Evolutionary conservation across 2,113 vertebrate species (phyloP).

Genomic region (Amblyornis subalaris): DNA sequence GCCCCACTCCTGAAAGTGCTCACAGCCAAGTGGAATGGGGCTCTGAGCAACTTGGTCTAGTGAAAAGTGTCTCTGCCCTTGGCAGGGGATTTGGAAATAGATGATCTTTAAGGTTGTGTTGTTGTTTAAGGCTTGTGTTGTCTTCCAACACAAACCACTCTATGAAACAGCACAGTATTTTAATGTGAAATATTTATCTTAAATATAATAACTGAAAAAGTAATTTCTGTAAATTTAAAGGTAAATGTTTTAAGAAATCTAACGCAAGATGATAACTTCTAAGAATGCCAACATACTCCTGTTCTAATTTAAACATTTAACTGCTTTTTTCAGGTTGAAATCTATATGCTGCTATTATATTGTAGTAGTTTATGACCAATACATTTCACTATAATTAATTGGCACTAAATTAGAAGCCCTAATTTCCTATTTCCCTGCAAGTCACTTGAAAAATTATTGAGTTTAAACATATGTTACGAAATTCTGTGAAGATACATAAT

Average conservation of each 20-base stretch:
- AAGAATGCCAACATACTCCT: not conserved
- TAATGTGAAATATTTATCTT: not conserved
- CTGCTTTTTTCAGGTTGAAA: not conserved
- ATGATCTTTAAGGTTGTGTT: not conserved
- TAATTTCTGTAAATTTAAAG: not conserved
- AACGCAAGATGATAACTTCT: not conserved
- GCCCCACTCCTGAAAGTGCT: not conserved
- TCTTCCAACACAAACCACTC: not conserved
- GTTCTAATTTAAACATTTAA: not conserved
- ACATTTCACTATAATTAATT: not conserved
- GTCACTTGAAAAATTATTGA: not conserved
- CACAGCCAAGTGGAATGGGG: not conserved
- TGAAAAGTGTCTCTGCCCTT: not conserved
- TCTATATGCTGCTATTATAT: not conserved
- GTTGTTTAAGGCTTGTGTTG: too few species aligned
- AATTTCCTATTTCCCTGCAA: not conserved
- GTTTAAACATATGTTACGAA: not conserved
- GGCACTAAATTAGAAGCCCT: not conserved
- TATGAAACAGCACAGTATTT: not conserved
- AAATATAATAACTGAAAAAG: not conserved
- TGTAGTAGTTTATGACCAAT: not conserved
- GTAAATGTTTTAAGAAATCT: not conserved
- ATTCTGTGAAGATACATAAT: not conserved
- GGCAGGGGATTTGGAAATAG: not conserved
- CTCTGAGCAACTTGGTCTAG: not conserved